Conservation (phyloP, 2,113 vertebrate species). For the Spea multiplicata region DNA sequence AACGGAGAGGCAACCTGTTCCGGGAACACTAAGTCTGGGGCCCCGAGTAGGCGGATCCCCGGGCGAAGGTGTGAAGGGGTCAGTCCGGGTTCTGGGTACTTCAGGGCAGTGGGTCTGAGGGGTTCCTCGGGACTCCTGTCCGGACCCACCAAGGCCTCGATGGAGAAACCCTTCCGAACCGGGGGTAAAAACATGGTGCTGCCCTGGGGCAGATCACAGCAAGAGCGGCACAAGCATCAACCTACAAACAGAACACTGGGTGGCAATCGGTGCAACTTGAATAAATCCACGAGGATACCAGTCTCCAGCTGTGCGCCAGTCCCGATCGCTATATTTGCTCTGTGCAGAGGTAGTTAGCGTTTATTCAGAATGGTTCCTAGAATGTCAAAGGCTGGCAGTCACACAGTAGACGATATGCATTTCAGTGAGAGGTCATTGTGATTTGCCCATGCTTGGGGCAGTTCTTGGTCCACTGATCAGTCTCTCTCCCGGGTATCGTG, state of each 20-base stretch:
- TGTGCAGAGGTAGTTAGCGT: too few relatives aligned
- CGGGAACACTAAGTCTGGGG: conserved; percentile 67
- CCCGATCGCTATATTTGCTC: too few relatives aligned
- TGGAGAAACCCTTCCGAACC: conserved; percentile 68
- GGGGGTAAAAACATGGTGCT: conserved; percentile 58
- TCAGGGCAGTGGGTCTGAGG: conserved; percentile 64
- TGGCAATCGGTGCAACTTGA: neutral
- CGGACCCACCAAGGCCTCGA: conserved; percentile 74
- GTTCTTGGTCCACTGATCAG: too few relatives aligned
- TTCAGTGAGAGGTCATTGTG: too few relatives aligned
- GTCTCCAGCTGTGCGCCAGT: too few relatives aligned
- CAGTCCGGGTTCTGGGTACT: neutral
- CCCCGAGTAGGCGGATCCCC: conserved; percentile 13
- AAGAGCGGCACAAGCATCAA: neutral
- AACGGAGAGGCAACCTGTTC: conserved; percentile 62
- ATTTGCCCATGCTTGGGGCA: too few relatives aligned
- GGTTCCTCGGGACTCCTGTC: conserved; percentile 53
- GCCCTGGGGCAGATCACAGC: conserved; percentile 53
- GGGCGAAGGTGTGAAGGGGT: neutral
- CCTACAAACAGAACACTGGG: neutral
- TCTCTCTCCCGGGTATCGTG: too few relatives aligned
- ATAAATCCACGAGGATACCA: too few relatives aligned
- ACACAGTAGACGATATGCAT: too few relatives aligned
- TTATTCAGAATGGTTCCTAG: too few relatives aligned
- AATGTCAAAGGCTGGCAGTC: too few relatives aligned